These are phyloP conservation scores for Fukomys damarensis DNA, from an alignment of 2,113 vertebrate species.

Conservation along the genomic window DNA sequence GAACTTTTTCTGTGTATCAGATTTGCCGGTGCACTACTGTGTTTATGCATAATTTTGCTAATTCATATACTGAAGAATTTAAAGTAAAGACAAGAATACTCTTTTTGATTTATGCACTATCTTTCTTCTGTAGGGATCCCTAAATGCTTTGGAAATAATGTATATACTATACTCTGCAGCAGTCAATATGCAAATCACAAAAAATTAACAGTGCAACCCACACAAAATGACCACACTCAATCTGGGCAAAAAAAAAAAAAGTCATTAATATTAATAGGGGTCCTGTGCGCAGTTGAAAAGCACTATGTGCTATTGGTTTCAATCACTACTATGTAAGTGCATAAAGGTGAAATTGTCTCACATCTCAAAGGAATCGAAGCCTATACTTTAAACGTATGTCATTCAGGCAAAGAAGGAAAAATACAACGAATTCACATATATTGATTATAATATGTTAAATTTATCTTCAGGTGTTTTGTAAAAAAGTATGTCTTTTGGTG, in stretches of 20 bases:
- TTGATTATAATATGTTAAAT: constrained; percentile 20
- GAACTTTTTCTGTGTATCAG: not conserved
- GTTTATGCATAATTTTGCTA: constrained; percentile 25
- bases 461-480: constrained; percentile 50
- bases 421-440: not conserved
- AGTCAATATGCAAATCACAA: constrained; percentile 65
- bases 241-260: constrained; percentile 53
- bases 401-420: constrained; percentile 36
- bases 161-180: not conserved
- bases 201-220: constrained; percentile 63
- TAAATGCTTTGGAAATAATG: constrained; percentile 47
- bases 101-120: constrained; percentile 14
- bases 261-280: constrained; percentile 74
- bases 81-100: constrained; percentile 35
- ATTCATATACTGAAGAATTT: constrained; percentile 18
- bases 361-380: constrained; percentile 27
- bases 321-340: constrained; percentile 52
- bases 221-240: constrained; percentile 68
- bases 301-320: constrained; percentile 39
- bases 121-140: not conserved
- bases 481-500: constrained; percentile 59
- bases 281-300: constrained; percentile 44
- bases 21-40: not conserved
- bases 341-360: constrained; percentile 34
- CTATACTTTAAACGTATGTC: constrained; percentile 47